Base-by-base conservation (phyloP, 2,888 invertebrate genomes). In the Caenorhabditis plicata region DNA sequence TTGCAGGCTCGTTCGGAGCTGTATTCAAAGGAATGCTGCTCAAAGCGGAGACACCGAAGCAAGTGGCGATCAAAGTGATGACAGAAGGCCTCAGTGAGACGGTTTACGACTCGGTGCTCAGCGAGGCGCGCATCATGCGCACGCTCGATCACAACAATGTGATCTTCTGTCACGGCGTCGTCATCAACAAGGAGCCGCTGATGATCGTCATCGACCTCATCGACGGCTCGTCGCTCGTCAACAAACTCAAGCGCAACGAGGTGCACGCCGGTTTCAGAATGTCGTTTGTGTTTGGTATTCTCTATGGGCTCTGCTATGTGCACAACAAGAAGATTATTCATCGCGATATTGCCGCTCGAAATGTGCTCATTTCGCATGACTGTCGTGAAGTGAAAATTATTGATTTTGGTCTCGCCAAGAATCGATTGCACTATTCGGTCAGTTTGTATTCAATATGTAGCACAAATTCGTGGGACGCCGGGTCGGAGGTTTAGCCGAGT, bases 261-360 rank as follows among this genome's bases (percentile, higher is more conserved):
- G 49, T 57, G 7, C 15, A 38, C 3, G 26, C 31, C n/a, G 23
- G 17, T 2, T 26, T 25, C 20, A 46, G 51, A 13, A 33, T 57
- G 4, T 47, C 51, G 20, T 32, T 57, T n/a, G 27, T 51, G 9
- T 27, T 20, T 23, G 57, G 43, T 22, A 15, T 57, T 9, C 26
- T 57, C 39, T 51, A 51, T n/a, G 57, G 43, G 11, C 31, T 51
- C 0, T 11, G 22, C 8, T 47, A 42, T 39, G 51, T 57, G 20
- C 57, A 57, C 39, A 15, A 19, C 3, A 20, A 47, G 7, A 22
- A 19, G 11, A 42, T 39, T n/a, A 57, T 57, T 17, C 57, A 57
- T 47, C 51, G 57, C 1, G 57, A 57, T 22, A 45, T 57, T 11
- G 57, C 57, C n/a, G 51, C 57, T 5, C n/a, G 57, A 4, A 57